These are phyloP conservation scores for Enteromius radiatus DNA, from an alignment of 2,797 vertebrate species.

Conservation along the genomic window DNA sequence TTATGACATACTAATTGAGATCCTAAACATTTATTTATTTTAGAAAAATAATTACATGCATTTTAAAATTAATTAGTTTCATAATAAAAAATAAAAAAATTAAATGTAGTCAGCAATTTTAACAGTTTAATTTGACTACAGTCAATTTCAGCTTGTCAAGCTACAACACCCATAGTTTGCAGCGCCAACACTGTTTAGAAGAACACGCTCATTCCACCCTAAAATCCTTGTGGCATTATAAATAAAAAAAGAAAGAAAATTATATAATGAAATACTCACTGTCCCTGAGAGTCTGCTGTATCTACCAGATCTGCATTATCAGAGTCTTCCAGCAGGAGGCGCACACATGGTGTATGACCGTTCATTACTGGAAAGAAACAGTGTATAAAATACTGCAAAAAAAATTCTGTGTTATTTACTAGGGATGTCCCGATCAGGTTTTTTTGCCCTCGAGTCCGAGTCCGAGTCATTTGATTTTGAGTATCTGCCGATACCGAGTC, in stretches of 20 bases:
- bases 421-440: too few relatives aligned
- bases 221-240: not conserved
- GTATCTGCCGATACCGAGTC: too few relatives aligned
- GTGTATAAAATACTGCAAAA: not conserved
- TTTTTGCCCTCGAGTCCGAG: too few relatives aligned
- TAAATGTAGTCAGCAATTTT: not conserved
- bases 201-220: not conserved
- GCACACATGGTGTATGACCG: slow-evolving; percentile 91
- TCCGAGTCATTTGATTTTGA: too few relatives aligned
- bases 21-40: not conserved
- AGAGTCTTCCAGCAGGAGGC: slow-evolving; percentile 89
- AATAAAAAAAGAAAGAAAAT: not conserved
- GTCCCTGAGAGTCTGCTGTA: slow-evolving; percentile 90
- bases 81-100: not conserved
- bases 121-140: not conserved
- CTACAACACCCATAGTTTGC: not conserved
- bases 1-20: not conserved
- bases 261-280: slow-evolving; percentile 80
- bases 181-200: not conserved
- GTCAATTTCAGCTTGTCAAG: not conserved
- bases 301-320: slow-evolving; percentile 86
- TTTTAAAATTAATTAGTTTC: not conserved
- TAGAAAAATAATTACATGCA: not conserved
- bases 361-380: slow-evolving; percentile 84
- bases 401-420: not conserved